Evolutionary conservation across 2,888 invertebrate genomes (phyloP).

Genomic region (Leptinotarsa tumamoca): DNA sequence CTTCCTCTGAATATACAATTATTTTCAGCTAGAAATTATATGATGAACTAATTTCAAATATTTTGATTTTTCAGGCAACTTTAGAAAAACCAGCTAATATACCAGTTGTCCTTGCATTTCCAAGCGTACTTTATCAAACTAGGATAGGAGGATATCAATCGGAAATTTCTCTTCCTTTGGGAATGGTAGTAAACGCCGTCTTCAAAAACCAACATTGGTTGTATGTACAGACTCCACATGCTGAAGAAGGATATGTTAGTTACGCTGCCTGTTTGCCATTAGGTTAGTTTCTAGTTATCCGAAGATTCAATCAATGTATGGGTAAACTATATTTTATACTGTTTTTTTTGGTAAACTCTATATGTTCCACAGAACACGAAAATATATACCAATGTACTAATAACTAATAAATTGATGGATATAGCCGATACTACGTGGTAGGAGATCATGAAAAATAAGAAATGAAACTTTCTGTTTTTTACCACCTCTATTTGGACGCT

Average conservation of each 20-base stretch:
- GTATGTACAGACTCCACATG: slow-evolving; percentile 87
- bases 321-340: no score
- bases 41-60: not conserved
- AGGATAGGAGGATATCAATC: slow-evolving; percentile 76
- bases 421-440: no score
- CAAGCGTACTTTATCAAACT: slow-evolving; percentile 81
- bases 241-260: slow-evolving; percentile 84
- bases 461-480: no score
- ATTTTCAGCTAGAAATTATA: no score
- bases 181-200: slow-evolving; percentile 88
- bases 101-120: slow-evolving; percentile 83
- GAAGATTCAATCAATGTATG: not conserved
- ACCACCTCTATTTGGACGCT: not conserved
- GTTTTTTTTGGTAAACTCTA: no score
- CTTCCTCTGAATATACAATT: no score
- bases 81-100: slow-evolving; percentile 86
- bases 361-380: no score
- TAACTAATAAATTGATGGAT: no score
- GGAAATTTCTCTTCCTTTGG: slow-evolving; percentile 79
- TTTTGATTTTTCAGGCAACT: slow-evolving; percentile 71
- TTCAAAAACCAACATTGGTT: slow-evolving; percentile 89
- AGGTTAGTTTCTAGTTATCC: slow-evolving; percentile 66
- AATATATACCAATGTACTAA: not conserved
- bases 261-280: slow-evolving; percentile 83
- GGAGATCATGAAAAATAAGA: no score